Base-by-base conservation (phyloP, 2,113 vertebrate genomes). In the Xiphias gladius region DNA sequence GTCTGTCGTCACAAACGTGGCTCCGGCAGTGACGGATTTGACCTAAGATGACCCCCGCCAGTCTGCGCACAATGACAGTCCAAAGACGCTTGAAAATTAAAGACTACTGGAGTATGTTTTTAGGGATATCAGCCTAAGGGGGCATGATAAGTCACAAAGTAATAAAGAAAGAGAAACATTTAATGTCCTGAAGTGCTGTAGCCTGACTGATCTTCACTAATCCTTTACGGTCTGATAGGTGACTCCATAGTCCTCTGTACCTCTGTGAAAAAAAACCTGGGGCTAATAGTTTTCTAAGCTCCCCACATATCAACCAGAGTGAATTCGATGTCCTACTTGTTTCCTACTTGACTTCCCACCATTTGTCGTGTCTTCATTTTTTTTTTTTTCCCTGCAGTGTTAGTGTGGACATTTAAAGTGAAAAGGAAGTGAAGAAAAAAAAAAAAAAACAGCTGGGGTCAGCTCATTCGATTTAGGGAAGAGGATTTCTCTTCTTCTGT, bases 61-160 rank as follows among this genome's bases (percentile, higher is more conserved):
- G 43, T 35, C 22, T 2, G 11, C 30, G 22, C 26, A 59, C 32
- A 14, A 65, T 52, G 65, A 71, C 46, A 48, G 48, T 7, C 32
- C 32, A 20, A 35, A 0, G 35, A 63, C 55, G 35, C 7, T 32
- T 5, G 43, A 73, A 64, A 65, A 71, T 66, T 46, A 64, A 52
- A 76, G 54, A 77, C 75, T 68, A 67, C 75, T 65, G 22, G 30
- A 0, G 19, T 72, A 61, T 80, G 81, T 82, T 81, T 74, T 69
- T 57, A 71, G 65, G 28, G 61, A 22, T 37, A 2, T 78, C 10
- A 52, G 37, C 24, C 52, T 7, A 0, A n/a, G n/a, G 4, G 66
- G 67, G 58, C 9, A 5, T 1, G 48, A 82, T 64, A 35, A 73
- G 75, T 77, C 79, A 84, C 7, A 4, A 2, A 30, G 66, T 57